Evolutionary conservation across 2,797 vertebrate genomes (phyloP), one percentile per base, ranked within the genome.

Genomic region (Falco cherrug): DNA sequence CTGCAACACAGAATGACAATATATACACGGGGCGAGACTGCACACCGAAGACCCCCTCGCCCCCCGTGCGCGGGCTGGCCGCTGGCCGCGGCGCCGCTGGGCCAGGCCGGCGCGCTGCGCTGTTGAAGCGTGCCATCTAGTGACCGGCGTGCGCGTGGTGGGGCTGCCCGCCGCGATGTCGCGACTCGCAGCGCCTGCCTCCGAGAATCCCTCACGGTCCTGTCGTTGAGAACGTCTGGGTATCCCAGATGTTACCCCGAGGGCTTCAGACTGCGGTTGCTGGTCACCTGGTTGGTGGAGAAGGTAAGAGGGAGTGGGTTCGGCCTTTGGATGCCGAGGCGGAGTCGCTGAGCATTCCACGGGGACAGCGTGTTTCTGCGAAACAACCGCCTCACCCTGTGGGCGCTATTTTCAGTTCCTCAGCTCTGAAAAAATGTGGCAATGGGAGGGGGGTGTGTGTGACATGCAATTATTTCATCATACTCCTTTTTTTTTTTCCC

Each of bases 81-180:
- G 26, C 47, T 47, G 85, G 18, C n/a, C 50, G 79, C 95, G 67
- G 87, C 64, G 31, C 48, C 9, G 60, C 0, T 10, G 17, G 8
- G 54, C 39, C 21, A 39, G 51, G 74, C 65, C 24, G 5, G 54
- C 39, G 53, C 25, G 0, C 73, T 75, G 96, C 61, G 97, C 59
- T 64, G 94, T 95, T 90, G 37, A 94, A 96, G 92, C 17, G 54
- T 91, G 97, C 64, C 98, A 97, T 79, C 98, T 97, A 91, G 97
- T 96, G 98, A 84, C 85, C 5, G 2, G 48, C 59, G 2, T 59
- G 6, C 45, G 51, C 87, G 83, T 64, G 70, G 22, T 47, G 21
- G 39, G 39, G 8, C 41, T 18, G 75, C 48, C 75, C 10, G 0
- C 4, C 31, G 57, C 2, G 8, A 16, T 15, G 7, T 21, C 63